Percentiles rank a stretch among this genome's conserved stretches.
Conservation (phyloP, 2,797 vertebrate genomes). For the Lemur catta region DNA sequence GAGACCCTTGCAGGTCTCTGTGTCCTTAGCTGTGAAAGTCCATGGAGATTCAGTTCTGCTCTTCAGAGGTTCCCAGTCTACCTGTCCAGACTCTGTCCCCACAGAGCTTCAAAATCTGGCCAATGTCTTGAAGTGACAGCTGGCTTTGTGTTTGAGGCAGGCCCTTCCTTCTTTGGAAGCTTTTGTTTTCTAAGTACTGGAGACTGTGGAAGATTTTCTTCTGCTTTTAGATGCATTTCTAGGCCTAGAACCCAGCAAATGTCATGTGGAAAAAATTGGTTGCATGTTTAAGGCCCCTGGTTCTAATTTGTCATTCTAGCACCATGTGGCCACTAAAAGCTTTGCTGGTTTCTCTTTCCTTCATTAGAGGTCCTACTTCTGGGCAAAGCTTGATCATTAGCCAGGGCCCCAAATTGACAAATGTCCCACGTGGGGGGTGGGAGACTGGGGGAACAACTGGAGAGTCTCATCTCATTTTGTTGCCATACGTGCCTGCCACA, state of each 20-base stretch:
- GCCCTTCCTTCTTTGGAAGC: not conserved
- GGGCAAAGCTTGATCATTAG: not conserved
- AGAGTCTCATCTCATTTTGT: not conserved
- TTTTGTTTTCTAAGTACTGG: not conserved
- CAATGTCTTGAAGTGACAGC: not conserved
- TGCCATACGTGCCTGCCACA: not conserved
- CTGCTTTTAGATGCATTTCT: not conserved
- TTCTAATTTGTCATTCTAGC: not conserved
- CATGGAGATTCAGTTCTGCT: not conserved
- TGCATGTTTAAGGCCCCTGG: not conserved
- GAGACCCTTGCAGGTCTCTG: not conserved
- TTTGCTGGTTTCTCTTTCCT: slow-evolving; percentile 12
- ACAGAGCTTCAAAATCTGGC: not conserved
- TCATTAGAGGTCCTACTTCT: not conserved
- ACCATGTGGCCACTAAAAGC: not conserved
- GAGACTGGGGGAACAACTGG: not conserved
- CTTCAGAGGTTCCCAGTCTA: not conserved
- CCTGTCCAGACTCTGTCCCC: not conserved
- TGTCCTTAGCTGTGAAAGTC: not conserved
- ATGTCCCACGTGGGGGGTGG: not conserved
- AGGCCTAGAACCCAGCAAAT: not conserved
- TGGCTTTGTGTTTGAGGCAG: not conserved
- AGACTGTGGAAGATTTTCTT: not conserved
- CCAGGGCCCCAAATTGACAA: not conserved
- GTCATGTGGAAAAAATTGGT: not conserved